Conservation (phyloP, 2,797 vertebrate genomes). For the Kryptolebias ocellatus region DNA sequence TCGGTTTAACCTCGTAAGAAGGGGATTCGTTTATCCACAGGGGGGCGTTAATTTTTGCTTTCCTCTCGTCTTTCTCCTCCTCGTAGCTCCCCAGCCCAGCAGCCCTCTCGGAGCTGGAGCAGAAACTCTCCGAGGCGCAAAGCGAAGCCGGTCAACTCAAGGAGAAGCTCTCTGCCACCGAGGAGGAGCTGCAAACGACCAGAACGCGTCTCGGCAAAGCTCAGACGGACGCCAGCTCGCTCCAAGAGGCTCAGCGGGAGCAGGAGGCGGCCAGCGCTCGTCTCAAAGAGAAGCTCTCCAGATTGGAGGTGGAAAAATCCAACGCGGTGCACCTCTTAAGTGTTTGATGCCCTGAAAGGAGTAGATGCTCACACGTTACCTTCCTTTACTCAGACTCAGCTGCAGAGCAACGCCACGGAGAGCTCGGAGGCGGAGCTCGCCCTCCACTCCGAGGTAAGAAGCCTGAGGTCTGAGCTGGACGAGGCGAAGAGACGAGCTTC, state of each 20-base stretch:
- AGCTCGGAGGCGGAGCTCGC: slow-evolving; percentile 86
- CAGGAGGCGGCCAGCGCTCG: slow-evolving; percentile 81
- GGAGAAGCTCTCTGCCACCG: slow-evolving; percentile 80
- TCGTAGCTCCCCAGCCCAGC: slow-evolving; percentile 79
- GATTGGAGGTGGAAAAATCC: slow-evolving; percentile 84
- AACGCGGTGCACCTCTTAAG: neutral
- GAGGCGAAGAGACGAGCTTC: slow-evolving; percentile 84
- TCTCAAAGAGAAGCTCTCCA: slow-evolving; percentile 86
- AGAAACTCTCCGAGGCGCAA: slow-evolving; percentile 77
- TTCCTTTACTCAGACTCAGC: slow-evolving; percentile 71
- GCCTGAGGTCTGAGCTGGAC: slow-evolving; percentile 84
- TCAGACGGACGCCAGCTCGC: slow-evolving; percentile 64
- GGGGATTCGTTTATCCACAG: too few species aligned
- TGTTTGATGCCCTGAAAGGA: slow-evolving; percentile 2
- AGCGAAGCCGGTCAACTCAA: slow-evolving; percentile 83
- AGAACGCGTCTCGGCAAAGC: slow-evolving; percentile 53
- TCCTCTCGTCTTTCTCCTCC: neutral
- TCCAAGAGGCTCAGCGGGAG: slow-evolving; percentile 67
- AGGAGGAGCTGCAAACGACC: slow-evolving; percentile 84
- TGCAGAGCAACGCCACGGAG: slow-evolving; percentile 79
- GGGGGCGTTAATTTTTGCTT: too few species aligned
- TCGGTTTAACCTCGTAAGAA: slow-evolving; percentile 41
- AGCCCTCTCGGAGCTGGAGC: slow-evolving; percentile 76
- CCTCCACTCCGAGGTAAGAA: slow-evolving; percentile 82
- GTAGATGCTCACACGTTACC: neutral